These are phyloP conservation scores for Sebastes taczanowskii DNA, from an alignment of 2,797 vertebrate genomes.

Conservation along the genomic window DNA sequence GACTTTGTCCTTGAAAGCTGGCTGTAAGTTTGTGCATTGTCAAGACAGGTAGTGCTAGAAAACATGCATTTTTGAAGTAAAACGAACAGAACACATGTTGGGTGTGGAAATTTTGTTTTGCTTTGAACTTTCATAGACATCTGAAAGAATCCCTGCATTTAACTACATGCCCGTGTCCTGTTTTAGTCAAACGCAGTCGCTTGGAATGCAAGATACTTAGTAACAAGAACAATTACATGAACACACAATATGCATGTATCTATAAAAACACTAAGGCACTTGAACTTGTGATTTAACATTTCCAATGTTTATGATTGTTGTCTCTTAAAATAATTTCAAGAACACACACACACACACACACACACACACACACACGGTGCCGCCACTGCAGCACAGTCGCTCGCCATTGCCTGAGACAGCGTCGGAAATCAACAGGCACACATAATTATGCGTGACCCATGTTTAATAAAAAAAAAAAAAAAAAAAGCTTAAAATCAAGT, in stretches of 20 bases:
- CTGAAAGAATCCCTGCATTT: slow-evolving; percentile 43
- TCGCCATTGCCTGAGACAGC: slow-evolving; percentile 65
- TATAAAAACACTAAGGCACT: slow-evolving; percentile 83
- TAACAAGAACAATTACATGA: slow-evolving; percentile 69
- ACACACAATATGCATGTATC: slow-evolving; percentile 64
- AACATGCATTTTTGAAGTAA: slow-evolving; percentile 59
- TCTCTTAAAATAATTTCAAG: slow-evolving; percentile 43
- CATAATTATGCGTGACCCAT: background rate
- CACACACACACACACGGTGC: slow-evolving; percentile 6
- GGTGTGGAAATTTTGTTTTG: slow-evolving; percentile 13
- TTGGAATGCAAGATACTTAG: slow-evolving; percentile 59
- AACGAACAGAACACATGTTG: slow-evolving; percentile 16
- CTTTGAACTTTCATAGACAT: slow-evolving; percentile 3
- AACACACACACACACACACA: background rate
- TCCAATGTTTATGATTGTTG: slow-evolving; percentile 60
- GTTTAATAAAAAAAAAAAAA: slow-evolving; percentile 14
- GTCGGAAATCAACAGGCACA: slow-evolving; percentile 34
- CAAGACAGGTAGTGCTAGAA: slow-evolving; percentile 40
- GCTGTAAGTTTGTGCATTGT: slow-evolving; percentile 31
- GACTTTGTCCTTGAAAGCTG: slow-evolving; percentile 2
- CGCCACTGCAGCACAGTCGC: slow-evolving; percentile 40
- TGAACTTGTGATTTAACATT: slow-evolving; percentile 59
- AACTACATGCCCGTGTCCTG: slow-evolving; percentile 45
- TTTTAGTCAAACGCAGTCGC: slow-evolving; percentile 55
- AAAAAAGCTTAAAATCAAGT: slow-evolving; percentile 65